Evolutionary conservation across 2,113 vertebrate species (phyloP).

Genomic region (Prochilodus magdalenae): DNA sequence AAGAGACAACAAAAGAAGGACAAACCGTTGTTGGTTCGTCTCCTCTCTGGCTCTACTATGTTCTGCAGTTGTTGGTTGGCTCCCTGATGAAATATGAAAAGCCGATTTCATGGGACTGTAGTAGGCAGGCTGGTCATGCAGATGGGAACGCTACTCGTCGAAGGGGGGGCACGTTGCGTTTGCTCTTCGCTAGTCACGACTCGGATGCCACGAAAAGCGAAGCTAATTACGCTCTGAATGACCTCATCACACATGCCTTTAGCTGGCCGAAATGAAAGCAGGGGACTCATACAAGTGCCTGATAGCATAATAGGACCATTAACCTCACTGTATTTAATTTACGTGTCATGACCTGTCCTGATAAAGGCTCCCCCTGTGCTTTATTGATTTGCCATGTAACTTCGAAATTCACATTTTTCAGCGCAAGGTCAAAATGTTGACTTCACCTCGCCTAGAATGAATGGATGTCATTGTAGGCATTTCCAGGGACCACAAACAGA

Average conservation of each 20-base stretch:
- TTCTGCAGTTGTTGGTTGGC: neutral
- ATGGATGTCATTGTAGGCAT: neutral
- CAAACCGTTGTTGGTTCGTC: neutral
- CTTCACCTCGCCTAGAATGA: neutral
- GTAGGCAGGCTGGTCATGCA: neutral
- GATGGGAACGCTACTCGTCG: neutral
- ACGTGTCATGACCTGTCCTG: slow-evolving; percentile 4
- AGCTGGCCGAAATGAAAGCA: slow-evolving; percentile 19
- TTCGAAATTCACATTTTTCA: neutral
- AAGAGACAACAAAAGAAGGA: neutral
- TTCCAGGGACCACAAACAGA: neutral
- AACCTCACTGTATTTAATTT: slow-evolving; percentile 27
- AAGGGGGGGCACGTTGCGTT: neutral
- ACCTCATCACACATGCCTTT: slow-evolving; percentile 10
- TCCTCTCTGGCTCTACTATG: neutral
- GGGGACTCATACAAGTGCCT: slow-evolving; percentile 2
- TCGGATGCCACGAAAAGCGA: neutral
- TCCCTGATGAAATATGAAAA: slow-evolving; percentile 17
- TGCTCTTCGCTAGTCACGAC: slow-evolving; percentile 17
- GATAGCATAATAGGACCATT: slow-evolving; percentile 12
- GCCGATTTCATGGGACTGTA: neutral
- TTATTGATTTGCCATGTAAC: neutral
- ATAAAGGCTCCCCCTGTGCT: neutral
- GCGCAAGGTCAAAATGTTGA: neutral
- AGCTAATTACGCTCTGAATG: slow-evolving; percentile 10